Percentiles rank a stretch among this genome's conserved stretches.
These are phyloP conservation scores for Serranus cabrilla DNA, from an alignment of 2,797 vertebrate species.

Conservation along the genomic window DNA sequence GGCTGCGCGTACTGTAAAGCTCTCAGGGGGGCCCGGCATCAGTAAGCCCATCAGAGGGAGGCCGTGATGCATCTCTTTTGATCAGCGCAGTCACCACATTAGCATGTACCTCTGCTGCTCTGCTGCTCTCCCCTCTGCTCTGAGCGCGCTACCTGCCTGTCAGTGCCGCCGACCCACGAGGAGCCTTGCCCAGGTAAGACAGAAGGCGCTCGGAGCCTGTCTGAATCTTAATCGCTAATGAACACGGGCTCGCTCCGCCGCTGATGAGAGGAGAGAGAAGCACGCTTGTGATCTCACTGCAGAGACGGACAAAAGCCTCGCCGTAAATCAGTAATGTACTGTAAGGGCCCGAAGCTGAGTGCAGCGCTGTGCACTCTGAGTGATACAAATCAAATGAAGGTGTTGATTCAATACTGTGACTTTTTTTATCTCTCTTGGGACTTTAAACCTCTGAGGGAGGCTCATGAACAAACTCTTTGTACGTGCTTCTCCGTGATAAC, in stretches of 20 bases:
- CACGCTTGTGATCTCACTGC: slow-evolving; percentile 53
- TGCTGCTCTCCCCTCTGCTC: slow-evolving; percentile 12
- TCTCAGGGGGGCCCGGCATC: slow-evolving; percentile 51
- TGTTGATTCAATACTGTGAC: slow-evolving; percentile 37
- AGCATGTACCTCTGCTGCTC: slow-evolving; percentile 68
- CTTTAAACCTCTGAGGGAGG: slow-evolving; percentile 37
- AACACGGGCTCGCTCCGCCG: slow-evolving; percentile 29
- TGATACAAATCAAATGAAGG: slow-evolving; percentile 38
- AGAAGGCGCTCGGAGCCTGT: slow-evolving; percentile 45
- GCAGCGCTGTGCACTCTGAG: slow-evolving; percentile 3
- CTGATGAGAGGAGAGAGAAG: slow-evolving; percentile 43
- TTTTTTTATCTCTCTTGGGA: slow-evolving; percentile 34
- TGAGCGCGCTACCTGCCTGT: slow-evolving; percentile 60
- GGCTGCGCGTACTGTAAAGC: slow-evolving; percentile 33
- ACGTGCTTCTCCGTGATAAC: slow-evolving; percentile 39
- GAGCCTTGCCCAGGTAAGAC: slow-evolving; percentile 64
- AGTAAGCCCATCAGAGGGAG: slow-evolving; percentile 67
- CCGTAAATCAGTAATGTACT: slow-evolving; percentile 49
- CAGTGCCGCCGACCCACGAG: slow-evolving; percentile 45
- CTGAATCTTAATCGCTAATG: slow-evolving; percentile 68
- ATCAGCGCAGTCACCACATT: slow-evolving; percentile 70
- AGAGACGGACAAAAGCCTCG: slow-evolving; percentile 44
- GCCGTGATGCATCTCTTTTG: slow-evolving; percentile 71
- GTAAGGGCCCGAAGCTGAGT: slow-evolving; percentile 16
- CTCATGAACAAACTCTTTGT: slow-evolving; percentile 12